These are phyloP conservation scores for Archivesica marissinica DNA, from an alignment of 1,140 invertebrate species.

Conservation along the genomic window DNA sequence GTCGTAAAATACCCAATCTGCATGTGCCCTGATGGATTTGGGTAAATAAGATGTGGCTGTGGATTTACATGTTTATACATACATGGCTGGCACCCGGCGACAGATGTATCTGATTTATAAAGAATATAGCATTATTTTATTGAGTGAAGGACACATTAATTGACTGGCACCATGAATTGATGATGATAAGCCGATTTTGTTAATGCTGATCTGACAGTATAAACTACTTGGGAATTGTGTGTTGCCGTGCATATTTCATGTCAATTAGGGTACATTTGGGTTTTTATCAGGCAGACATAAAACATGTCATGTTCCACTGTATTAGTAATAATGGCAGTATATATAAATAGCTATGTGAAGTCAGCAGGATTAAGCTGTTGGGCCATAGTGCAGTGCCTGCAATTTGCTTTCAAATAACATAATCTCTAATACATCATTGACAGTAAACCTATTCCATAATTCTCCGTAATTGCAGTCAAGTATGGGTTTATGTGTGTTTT, in stretches of 20 bases:
- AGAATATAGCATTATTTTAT: slow-evolving; percentile 26
- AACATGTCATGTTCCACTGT: slow-evolving; percentile 3
- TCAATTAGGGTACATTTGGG: slow-evolving; percentile 26
- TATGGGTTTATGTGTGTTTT: too few relatives aligned
- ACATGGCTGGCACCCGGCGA: neutral
- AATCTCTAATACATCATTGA: too few relatives aligned
- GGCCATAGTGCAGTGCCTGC: neutral
- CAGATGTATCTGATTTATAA: slow-evolving; percentile 48
- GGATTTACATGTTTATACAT: neutral
- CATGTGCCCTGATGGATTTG: slow-evolving; percentile 17
- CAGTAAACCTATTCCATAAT: too few relatives aligned
- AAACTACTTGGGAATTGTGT: slow-evolving; percentile 2
- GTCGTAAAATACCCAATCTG: neutral
- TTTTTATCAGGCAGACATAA: slow-evolving; percentile 5
- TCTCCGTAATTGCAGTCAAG: too few relatives aligned
- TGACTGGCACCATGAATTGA: slow-evolving; percentile 8
- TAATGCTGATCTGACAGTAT: slow-evolving; percentile 20
- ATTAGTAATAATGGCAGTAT: neutral
- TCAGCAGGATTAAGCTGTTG: neutral
- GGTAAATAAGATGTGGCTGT: slow-evolving; percentile 25
- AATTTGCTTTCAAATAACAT: too few relatives aligned
- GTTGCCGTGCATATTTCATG: slow-evolving; percentile 35
- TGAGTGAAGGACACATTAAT: slow-evolving; percentile 18
- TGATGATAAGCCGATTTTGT: slow-evolving; percentile 22
- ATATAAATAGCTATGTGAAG: neutral